phyloP scores from a whole-genome alignment of 2,888 invertebrate genomes.

The Lithophane ornitopus region DNA sequence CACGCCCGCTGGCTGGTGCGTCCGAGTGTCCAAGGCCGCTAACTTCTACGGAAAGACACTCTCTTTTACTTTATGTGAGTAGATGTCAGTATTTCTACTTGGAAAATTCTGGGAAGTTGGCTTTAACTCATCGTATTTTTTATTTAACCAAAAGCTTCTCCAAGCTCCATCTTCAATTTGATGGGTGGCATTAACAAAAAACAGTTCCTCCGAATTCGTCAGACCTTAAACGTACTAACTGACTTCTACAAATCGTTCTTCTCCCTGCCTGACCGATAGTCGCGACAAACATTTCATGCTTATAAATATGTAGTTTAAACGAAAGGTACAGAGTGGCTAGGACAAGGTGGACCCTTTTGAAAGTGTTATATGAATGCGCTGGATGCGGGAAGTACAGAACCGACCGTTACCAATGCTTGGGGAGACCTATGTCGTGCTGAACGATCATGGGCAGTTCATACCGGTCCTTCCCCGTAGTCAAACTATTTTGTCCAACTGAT shows the following conservation, averaged over 20 bases:
- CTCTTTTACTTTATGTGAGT: conserved; percentile 66
- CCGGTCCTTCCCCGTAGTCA: too few relatives aligned
- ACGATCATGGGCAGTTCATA: background rate
- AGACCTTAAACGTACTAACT: background rate
- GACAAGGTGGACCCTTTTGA: background rate
- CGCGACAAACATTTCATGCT: too few relatives aligned
- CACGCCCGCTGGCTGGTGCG: conserved; percentile 55
- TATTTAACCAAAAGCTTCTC: background rate
- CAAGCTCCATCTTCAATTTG: background rate
- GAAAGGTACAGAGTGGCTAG: background rate
- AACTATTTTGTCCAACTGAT: too few relatives aligned
- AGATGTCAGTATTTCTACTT: background rate
- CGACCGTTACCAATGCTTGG: background rate
- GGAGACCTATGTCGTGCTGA: too few relatives aligned
- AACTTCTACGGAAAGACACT: conserved; percentile 62
- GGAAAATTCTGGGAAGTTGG: background rate
- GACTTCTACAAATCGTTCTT: background rate
- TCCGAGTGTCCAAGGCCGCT: conserved; percentile 54
- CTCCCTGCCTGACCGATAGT: background rate
- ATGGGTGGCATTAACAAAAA: background rate
- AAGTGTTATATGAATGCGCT: background rate
- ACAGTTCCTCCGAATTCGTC: background rate
- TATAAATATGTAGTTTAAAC: background rate
- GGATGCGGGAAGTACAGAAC: background rate
- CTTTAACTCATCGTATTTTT: background rate